phyloP scores from a whole-genome alignment of 2,888 invertebrate genomes.

The Lepidocyrtoides sp. region DNA sequence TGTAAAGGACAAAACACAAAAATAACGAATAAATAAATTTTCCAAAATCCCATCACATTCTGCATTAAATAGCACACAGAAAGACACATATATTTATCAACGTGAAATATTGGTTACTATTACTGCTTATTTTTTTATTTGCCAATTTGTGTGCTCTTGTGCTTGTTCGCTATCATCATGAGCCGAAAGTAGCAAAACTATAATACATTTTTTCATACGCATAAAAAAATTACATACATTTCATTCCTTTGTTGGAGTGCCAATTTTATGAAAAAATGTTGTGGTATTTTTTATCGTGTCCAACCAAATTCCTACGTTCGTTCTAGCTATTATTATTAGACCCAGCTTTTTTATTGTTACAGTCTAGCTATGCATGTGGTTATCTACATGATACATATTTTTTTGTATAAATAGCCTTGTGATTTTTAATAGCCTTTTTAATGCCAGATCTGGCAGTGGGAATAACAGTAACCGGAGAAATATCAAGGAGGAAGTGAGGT shows the following conservation, averaged over 20 bases:
- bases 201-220: too few species aligned
- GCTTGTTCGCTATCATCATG: too few species aligned
- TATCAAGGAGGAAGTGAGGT: neutral
- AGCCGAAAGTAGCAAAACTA: too few species aligned
- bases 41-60: too few species aligned
- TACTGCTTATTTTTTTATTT: too few species aligned
- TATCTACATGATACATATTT: neutral
- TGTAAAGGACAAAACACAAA: neutral
- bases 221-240: too few species aligned
- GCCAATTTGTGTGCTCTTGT: too few species aligned
- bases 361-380: too few species aligned
- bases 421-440: constrained; percentile 25
- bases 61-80: too few species aligned
- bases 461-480: neutral
- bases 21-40: constrained; percentile 47
- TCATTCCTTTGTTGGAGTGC: neutral
- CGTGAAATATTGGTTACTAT: too few species aligned
- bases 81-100: too few species aligned
- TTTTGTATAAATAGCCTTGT: constrained; percentile 2
- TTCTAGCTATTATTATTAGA: neutral
- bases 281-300: neutral
- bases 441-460: neutral
- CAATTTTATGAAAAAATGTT: too few species aligned
- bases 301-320: neutral
- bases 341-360: neutral